phyloP scores from a whole-genome alignment of 2,797 vertebrate species.

The Decapterus maruadsi region DNA sequence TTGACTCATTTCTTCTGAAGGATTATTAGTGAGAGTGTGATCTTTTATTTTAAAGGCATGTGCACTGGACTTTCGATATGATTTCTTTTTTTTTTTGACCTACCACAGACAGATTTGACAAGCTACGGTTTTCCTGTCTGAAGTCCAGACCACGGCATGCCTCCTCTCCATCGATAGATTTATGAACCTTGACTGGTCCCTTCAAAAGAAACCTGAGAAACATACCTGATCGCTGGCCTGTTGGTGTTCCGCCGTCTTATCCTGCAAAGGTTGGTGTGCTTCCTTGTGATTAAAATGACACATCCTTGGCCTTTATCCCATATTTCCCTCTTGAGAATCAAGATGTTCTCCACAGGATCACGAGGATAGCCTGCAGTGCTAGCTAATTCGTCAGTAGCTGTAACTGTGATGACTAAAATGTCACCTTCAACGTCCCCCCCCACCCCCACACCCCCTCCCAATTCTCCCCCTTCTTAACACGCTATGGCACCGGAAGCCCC shows the following conservation, averaged over 20 bases:
- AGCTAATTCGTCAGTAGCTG: constrained; percentile 57
- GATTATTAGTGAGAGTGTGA: not conserved
- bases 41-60: constrained; percentile 13
- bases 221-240: constrained; percentile 38
- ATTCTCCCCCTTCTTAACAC: constrained; percentile 24
- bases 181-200: constrained; percentile 61
- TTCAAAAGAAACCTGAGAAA: constrained; percentile 48
- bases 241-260: constrained; percentile 28
- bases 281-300: constrained; percentile 47
- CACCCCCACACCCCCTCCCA: not conserved
- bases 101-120: constrained; percentile 16
- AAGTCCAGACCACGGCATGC: constrained; percentile 51
- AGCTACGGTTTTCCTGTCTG: constrained; percentile 21
- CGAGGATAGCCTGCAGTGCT: constrained; percentile 26
- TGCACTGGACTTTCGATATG: constrained; percentile 7
- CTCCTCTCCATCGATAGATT: constrained; percentile 56
- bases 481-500: constrained; percentile 38
- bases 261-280: constrained; percentile 13
- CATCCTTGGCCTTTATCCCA: constrained; percentile 44
- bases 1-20: constrained; percentile 13
- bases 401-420: constrained; percentile 55
- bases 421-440: constrained; percentile 42
- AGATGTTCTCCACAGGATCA: constrained; percentile 43
- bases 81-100: constrained; percentile 17
- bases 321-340: constrained; percentile 43